Percentiles rank a stretch among this genome's conserved stretches.
These are phyloP conservation scores for Danio albolineatus DNA, from an alignment of 2,797 vertebrate genomes.

Conservation along the genomic window DNA sequence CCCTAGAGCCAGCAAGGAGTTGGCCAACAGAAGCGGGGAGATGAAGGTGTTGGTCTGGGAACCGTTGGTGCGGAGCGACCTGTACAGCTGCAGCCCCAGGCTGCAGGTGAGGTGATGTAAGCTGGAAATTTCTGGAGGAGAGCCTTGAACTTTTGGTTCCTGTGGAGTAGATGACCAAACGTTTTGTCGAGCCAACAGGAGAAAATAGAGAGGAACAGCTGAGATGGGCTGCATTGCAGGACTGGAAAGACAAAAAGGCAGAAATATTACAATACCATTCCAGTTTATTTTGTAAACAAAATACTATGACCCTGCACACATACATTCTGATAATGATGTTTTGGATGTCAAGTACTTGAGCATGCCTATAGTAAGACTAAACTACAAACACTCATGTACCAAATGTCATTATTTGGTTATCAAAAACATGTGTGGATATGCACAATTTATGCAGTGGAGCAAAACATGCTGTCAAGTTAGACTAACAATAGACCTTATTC, in stretches of 20 bases:
- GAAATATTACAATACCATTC: not conserved
- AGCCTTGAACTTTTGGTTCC: conserved; percentile 14
- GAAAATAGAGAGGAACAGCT: conserved; percentile 46
- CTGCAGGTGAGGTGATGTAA: conserved; percentile 72
- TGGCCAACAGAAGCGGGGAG: conserved; percentile 72
- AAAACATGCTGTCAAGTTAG: too few species aligned
- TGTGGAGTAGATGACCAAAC: conserved; percentile 40
- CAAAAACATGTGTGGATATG: too few species aligned
- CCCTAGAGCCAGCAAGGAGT: conserved; percentile 65
- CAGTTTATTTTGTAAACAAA: not conserved
- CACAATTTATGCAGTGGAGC: too few species aligned
- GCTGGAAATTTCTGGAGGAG: conserved; percentile 53
- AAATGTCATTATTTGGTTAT: too few species aligned
- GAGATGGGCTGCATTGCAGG: conserved; percentile 67
- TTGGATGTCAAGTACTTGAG: too few species aligned
- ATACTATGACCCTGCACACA: too few species aligned
- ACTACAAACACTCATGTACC: too few species aligned
- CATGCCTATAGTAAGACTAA: too few species aligned
- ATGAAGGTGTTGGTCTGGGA: conserved; percentile 67
- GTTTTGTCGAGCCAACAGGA: conserved; percentile 60
- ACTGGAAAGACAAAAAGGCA: conserved; percentile 51
- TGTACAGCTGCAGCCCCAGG: conserved; percentile 72
- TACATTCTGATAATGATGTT: too few species aligned
- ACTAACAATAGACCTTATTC: too few species aligned
- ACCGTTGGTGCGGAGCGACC: conserved; percentile 59